Evolutionary conservation across 2,888 invertebrate species (phyloP).

Genomic region (Craniophora ligustri): DNA sequence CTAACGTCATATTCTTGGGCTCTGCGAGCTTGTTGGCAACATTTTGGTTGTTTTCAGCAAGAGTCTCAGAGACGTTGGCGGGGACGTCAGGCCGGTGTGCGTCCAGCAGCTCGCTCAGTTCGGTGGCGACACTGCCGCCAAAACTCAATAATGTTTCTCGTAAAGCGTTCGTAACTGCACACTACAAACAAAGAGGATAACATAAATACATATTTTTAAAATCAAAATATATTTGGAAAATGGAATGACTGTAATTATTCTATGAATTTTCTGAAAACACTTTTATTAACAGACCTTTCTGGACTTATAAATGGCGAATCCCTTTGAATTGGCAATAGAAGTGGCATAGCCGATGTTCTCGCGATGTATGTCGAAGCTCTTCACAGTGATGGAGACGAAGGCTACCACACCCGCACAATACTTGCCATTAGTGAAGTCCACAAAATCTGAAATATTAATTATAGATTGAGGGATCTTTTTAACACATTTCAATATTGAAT

Average conservation of each 20-base stretch:
- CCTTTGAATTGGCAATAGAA: slow-evolving; percentile 72
- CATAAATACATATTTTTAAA: background rate
- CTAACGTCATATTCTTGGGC: slow-evolving; percentile 60
- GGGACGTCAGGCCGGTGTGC: slow-evolving; percentile 43
- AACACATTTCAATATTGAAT: no score
- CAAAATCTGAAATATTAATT: slow-evolving; percentile 77
- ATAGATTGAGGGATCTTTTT: no score
- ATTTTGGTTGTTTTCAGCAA: slow-evolving; percentile 70
- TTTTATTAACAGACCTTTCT: slow-evolving; percentile 71
- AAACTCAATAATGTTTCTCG: slow-evolving; percentile 83
- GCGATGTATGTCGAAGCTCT: slow-evolving; percentile 79
- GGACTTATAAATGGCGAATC: slow-evolving; percentile 81
- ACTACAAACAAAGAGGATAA: slow-evolving; percentile 62
- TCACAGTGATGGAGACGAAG: slow-evolving; percentile 79
- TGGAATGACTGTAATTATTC: no score
- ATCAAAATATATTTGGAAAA: no score
- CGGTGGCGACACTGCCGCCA: slow-evolving; percentile 77
- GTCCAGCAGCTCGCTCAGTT: slow-evolving; percentile 73
- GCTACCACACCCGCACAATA: slow-evolving; percentile 82
- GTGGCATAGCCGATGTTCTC: slow-evolving; percentile 86
- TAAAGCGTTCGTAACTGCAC: slow-evolving; percentile 83
- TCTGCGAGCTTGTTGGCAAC: slow-evolving; percentile 61
- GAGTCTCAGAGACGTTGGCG: slow-evolving; percentile 29
- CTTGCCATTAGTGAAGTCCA: slow-evolving; percentile 78
- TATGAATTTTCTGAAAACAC: no score